Evolutionary conservation across 2,113 vertebrate species (phyloP).

Genomic region (Dasyprocta punctata): DNA sequence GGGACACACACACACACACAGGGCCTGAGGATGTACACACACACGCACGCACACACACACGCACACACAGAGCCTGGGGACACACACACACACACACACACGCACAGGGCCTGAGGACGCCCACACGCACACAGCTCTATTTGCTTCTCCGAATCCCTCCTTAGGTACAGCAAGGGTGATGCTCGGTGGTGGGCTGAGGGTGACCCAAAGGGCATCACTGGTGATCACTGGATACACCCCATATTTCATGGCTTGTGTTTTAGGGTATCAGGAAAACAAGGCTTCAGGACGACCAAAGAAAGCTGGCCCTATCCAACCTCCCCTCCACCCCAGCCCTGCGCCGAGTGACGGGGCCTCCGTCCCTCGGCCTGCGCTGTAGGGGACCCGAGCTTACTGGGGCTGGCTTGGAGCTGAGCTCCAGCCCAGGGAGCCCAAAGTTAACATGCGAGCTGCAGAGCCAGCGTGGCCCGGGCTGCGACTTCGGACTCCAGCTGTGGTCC

Average conservation of each 20-base stretch:
- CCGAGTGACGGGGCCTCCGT: too few species aligned
- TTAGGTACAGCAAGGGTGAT: neutral
- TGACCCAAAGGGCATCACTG: neutral
- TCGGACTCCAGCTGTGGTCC: neutral
- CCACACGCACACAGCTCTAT: too few species aligned
- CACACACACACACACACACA: too few species aligned
- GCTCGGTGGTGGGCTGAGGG: neutral
- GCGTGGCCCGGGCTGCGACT: neutral
- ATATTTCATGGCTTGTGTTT: neutral
- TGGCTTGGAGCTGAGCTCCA: neutral
- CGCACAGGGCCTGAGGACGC: too few species aligned
- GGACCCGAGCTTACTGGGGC: neutral
- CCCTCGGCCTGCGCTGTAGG: too few species aligned
- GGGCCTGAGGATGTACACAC: too few species aligned
- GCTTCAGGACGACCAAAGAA: neutral
- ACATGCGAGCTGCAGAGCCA: neutral
- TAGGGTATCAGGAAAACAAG: neutral
- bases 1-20: neutral
- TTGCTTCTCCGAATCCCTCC: too few species aligned
- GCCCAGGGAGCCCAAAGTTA: neutral
- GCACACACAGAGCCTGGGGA: too few species aligned
- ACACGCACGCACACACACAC: too few species aligned
- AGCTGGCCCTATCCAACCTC: neutral
- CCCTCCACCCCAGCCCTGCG: too few species aligned
- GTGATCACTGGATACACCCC: neutral